Evolutionary conservation across 2,113 vertebrate genomes (phyloP).

Genomic region (Merops nubicus): DNA sequence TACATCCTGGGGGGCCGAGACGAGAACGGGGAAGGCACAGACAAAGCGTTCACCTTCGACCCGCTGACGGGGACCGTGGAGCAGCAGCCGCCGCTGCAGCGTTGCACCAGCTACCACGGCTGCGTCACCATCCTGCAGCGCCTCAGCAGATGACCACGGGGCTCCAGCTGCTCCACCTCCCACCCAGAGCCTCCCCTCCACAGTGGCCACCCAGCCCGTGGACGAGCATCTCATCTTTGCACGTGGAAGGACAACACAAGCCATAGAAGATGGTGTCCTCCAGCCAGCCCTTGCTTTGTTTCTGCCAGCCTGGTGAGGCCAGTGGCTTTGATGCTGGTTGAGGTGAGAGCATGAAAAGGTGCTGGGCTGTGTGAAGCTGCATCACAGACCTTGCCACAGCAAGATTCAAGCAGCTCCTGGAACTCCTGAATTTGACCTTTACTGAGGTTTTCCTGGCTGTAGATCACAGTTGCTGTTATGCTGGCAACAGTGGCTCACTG

Average conservation of each 20-base stretch:
- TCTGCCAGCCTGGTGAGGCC: background rate
- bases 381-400: background rate
- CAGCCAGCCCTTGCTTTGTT: background rate
- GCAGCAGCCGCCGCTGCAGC: constrained; percentile 65
- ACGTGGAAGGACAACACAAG: background rate
- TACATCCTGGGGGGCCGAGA: constrained; percentile 81
- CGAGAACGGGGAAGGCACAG: constrained; percentile 62
- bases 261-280: background rate
- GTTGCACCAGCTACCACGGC: constrained; percentile 79
- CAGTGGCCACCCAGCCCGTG: background rate
- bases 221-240: background rate
- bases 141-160: constrained; percentile 10
- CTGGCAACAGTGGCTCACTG: background rate
- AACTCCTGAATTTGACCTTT: background rate
- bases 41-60: constrained; percentile 72
- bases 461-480: background rate
- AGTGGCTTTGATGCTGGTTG: background rate
- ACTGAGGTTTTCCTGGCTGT: background rate
- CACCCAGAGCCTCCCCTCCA: background rate
- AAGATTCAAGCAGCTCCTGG: background rate
- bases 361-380: background rate
- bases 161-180: background rate
- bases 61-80: constrained; percentile 52
- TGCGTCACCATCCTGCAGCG: constrained; percentile 80
- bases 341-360: background rate